These are phyloP conservation scores for Antheraea mylitta DNA, from an alignment of 1,140 invertebrate species.

Conservation along the genomic window DNA sequence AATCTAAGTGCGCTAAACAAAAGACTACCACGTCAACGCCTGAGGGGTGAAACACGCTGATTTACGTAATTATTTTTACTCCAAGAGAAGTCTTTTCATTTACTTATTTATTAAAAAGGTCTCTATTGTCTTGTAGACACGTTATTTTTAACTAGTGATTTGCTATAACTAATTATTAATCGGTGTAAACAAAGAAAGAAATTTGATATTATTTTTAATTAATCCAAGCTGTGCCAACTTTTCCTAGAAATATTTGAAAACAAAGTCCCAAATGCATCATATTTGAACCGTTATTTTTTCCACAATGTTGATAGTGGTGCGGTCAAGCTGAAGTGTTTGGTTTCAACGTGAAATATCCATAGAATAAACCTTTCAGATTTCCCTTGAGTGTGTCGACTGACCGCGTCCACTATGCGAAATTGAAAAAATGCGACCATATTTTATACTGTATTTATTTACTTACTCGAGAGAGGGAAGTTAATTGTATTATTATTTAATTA, in stretches of 20 bases:
- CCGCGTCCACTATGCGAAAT: conserved; percentile 40
- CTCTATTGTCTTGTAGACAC: background rate
- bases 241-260: background rate
- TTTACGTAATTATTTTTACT: conserved; percentile 20
- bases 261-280: background rate
- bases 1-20: conserved; percentile 14
- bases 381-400: conserved; percentile 45
- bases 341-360: conserved; percentile 43
- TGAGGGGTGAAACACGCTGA: conserved; percentile 9
- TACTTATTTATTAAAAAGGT: conserved; percentile 20
- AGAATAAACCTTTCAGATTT: conserved; percentile 56
- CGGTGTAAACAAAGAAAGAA: too few relatives aligned
- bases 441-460: conserved; percentile 11
- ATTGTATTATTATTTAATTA: background rate
- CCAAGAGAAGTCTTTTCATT: conserved; percentile 8
- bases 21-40: conserved; percentile 17
- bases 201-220: background rate
- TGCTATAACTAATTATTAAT: too few relatives aligned
- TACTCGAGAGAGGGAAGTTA: background rate
- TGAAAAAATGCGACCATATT: conserved; percentile 24
- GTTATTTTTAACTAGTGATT: too few relatives aligned
- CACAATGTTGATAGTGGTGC: background rate
- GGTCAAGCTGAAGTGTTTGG: conserved; percentile 3
- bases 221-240: background rate
- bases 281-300: background rate